phyloP scores from a whole-genome alignment of 2,888 invertebrate species.

The Galerucella nymphaeae region DNA sequence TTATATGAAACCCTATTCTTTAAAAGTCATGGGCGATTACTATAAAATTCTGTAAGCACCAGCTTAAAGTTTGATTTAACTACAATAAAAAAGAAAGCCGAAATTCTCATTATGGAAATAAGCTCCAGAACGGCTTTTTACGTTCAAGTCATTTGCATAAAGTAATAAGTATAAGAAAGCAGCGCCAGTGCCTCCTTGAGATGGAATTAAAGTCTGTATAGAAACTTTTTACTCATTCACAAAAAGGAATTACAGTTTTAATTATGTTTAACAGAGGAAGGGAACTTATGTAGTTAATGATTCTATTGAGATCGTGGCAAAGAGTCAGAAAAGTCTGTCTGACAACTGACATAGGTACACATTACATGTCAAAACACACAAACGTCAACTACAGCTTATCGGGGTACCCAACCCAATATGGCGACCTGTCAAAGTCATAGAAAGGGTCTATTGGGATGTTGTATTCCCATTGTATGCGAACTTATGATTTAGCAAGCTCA shows the following conservation, averaged over 20 bases:
- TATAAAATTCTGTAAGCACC: constrained; percentile 4
- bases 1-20: too few species aligned
- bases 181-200: constrained; percentile 37
- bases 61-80: constrained; percentile 43
- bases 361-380: too few species aligned
- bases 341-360: too few species aligned
- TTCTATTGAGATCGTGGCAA: too few species aligned
- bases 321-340: too few species aligned
- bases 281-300: background rate
- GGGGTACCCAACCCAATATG: too few species aligned
- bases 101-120: constrained; percentile 57
- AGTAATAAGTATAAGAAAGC: constrained; percentile 52
- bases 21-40: background rate
- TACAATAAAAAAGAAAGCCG: constrained; percentile 48
- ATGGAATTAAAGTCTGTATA: constrained; percentile 50
- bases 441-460: too few species aligned
- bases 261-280: constrained; percentile 31
- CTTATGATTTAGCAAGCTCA: too few species aligned
- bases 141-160: constrained; percentile 54
- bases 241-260: constrained; percentile 47
- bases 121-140: constrained; percentile 53
- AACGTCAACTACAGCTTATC: too few species aligned
- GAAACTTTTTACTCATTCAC: constrained; percentile 48
- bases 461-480: too few species aligned
- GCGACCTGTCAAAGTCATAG: too few species aligned